Conservation (phyloP, 2,797 vertebrate species). For the Rhodeus uyekii region DNA sequence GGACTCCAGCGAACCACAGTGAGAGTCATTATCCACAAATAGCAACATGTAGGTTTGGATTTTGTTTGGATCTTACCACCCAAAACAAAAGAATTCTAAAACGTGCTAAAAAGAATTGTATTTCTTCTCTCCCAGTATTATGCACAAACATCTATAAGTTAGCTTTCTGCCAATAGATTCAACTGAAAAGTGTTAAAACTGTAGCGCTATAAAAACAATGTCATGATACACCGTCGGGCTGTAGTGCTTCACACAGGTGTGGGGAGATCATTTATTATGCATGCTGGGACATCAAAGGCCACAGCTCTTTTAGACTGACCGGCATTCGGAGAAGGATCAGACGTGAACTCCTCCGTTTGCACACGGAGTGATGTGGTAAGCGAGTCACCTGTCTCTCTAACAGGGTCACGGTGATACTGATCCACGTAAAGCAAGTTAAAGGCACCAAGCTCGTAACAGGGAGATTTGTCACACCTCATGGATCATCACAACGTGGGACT, state of each 20-base stretch:
- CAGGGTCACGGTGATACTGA: slow-evolving; percentile 36
- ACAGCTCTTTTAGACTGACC: slow-evolving; percentile 26
- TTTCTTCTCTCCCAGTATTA: neutral
- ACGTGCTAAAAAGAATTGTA: too few species aligned
- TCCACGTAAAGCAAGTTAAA: slow-evolving; percentile 37
- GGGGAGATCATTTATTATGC: slow-evolving; percentile 55
- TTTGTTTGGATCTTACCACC: too few species aligned
- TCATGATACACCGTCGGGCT: neutral
- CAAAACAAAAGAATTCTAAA: too few species aligned
- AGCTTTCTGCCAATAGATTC: neutral
- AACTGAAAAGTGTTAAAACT: neutral
- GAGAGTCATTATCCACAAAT: too few species aligned
- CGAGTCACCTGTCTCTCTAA: slow-evolving; percentile 1
- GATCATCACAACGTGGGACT: neutral
- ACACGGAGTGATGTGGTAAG: slow-evolving; percentile 1
- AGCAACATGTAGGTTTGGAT: too few species aligned
- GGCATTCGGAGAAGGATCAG: slow-evolving; percentile 41
- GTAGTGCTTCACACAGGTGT: slow-evolving; percentile 13
- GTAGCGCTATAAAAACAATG: neutral
- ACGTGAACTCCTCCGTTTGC: slow-evolving; percentile 30
- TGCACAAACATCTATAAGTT: neutral
- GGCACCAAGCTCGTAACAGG: neutral
- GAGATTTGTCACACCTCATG: slow-evolving; percentile 14
- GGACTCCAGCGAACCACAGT: too few species aligned
- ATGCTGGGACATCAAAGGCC: slow-evolving; percentile 50